Percentiles rank a stretch among this genome's conserved stretches.
Evolutionary conservation across 2,888 invertebrate species (phyloP).

Genomic region (Tetropium fuscum): DNA sequence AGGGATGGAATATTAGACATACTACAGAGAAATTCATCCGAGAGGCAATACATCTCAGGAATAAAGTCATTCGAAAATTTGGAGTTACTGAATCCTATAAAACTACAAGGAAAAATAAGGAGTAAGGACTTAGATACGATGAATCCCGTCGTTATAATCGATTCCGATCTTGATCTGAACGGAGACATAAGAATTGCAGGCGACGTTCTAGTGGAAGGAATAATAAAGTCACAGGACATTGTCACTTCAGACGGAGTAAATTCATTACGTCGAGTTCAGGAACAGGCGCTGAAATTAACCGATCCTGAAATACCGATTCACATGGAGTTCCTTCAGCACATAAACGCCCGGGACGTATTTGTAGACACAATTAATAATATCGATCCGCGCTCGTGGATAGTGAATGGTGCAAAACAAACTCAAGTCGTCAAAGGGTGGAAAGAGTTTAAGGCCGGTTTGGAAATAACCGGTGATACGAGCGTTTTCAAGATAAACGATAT

Average conservation of each 20-base stretch:
- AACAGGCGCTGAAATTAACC: slow-evolving; percentile 57
- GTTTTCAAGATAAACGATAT: slow-evolving; percentile 66
- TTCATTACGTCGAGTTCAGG: slow-evolving; percentile 58
- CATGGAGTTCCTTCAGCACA: slow-evolving; percentile 59
- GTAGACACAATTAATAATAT: slow-evolving; percentile 66
- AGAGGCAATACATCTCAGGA: slow-evolving; percentile 65
- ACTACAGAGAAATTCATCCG: slow-evolving; percentile 61
- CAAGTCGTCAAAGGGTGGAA: slow-evolving; percentile 68
- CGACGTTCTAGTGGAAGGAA: slow-evolving; percentile 65
- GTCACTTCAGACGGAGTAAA: slow-evolving; percentile 42
- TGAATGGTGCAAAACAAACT: slow-evolving; percentile 60
- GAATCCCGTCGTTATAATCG: slow-evolving; percentile 65
- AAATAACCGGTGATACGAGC: slow-evolving; percentile 63
- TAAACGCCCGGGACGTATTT: slow-evolving; percentile 61
- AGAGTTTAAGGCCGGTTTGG: slow-evolving; percentile 63
- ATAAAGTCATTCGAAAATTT: slow-evolving; percentile 65
- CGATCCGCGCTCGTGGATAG: slow-evolving; percentile 64
- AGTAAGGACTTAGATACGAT: slow-evolving; percentile 64
- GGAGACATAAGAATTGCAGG: slow-evolving; percentile 66
- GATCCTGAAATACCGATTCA: slow-evolving; percentile 58
- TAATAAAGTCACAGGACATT: slow-evolving; percentile 61
- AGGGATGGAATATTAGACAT: slow-evolving; percentile 63
- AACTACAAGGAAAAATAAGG: slow-evolving; percentile 65
- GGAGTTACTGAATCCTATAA: slow-evolving; percentile 64
- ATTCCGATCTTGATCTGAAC: slow-evolving; percentile 62